A percentile compares a stretch with the other conserved stretches of the same genome.
phyloP scores from a whole-genome alignment of 2,797 vertebrate genomes.

The Propithecus deckenii region DNA sequence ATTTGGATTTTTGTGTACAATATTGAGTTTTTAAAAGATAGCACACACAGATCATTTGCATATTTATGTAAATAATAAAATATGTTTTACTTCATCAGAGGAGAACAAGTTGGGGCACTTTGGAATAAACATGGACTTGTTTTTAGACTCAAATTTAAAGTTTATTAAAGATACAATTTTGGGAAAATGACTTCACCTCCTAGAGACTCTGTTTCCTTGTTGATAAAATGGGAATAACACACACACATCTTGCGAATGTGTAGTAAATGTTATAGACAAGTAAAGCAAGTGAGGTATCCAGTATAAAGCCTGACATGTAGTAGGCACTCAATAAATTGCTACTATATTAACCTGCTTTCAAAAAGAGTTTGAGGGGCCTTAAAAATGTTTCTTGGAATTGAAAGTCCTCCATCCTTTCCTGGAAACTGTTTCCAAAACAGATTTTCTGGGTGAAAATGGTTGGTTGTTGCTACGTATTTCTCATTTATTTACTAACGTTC shows the following conservation, averaged over 20 bases:
- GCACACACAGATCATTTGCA: not conserved
- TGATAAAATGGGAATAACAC: not conserved
- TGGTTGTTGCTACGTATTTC: not conserved
- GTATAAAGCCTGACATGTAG: not conserved
- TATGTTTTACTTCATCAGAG: not conserved
- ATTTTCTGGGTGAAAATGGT: not conserved
- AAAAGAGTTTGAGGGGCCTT: conserved; percentile 13
- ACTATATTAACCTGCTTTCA: conserved; percentile 13
- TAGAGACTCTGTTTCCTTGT: not conserved
- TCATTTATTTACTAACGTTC: not conserved
- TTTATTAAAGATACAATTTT: not conserved
- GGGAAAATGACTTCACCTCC: not conserved
- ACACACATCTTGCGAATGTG: not conserved
- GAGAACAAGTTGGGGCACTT: not conserved
- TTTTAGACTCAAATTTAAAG: conserved; percentile 4
- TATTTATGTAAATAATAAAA: conserved; percentile 15
- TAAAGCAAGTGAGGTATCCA: not conserved
- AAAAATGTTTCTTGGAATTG: conserved; percentile 24
- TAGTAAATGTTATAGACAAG: not conserved
- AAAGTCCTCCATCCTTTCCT: not conserved
- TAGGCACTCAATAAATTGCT: not conserved
- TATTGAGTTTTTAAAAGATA: conserved; percentile 50
- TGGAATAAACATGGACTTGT: not conserved
- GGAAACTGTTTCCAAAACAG: not conserved
- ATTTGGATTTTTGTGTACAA: conserved; percentile 28